Percentiles rank a stretch among this genome's conserved stretches.
phyloP scores from a whole-genome alignment of 2,888 invertebrate species.

The Mantis religiosa region DNA sequence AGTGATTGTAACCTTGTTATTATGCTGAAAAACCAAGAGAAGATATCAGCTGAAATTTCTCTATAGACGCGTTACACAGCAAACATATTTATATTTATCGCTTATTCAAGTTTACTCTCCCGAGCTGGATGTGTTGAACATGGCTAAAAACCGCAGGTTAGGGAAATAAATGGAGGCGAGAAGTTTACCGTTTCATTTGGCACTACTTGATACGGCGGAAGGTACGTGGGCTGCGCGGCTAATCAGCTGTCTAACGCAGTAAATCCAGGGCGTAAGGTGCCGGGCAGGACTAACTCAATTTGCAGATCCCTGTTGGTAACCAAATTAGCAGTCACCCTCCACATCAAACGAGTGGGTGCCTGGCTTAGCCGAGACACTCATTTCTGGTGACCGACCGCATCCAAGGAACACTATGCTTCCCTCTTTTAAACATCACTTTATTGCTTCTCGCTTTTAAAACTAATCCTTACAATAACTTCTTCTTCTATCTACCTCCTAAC shows the following conservation, averaged over 20 bases:
- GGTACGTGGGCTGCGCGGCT: neutral
- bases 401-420: neutral
- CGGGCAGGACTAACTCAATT: constrained; percentile 2
- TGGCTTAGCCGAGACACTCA: neutral
- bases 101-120: too few species aligned
- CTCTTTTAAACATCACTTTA: too few species aligned
- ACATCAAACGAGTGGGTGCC: neutral
- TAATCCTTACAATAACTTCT: too few species aligned
- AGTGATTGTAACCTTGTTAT: too few species aligned
- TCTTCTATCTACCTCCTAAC: too few species aligned
- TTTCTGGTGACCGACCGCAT: neutral
- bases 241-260: neutral
- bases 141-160: neutral
- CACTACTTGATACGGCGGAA: neutral
- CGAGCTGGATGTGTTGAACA: neutral
- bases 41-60: too few species aligned
- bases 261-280: neutral
- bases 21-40: too few species aligned
- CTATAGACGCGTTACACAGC: too few species aligned
- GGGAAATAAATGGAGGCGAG: neutral
- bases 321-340: neutral
- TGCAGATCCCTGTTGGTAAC: constrained; percentile 7
- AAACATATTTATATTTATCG: too few species aligned
- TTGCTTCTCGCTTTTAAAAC: too few species aligned
- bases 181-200: neutral